Evolutionary conservation across 2,113 vertebrate species (phyloP).

Genomic region (Coptodon rendalli): DNA sequence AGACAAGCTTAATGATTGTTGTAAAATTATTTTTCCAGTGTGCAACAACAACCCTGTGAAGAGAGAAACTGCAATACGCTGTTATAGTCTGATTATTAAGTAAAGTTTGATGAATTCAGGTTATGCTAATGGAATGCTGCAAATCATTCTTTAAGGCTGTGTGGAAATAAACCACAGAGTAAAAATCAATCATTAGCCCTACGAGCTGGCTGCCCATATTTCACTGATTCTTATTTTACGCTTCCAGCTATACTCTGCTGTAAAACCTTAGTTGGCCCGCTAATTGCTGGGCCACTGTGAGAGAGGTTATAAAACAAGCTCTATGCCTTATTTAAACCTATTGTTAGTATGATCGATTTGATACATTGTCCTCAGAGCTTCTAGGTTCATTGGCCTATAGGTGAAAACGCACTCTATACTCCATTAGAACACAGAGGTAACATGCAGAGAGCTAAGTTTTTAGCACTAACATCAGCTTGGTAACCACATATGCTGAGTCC

Average conservation of each 20-base stretch:
- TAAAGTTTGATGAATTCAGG: neutral
- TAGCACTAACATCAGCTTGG: neutral
- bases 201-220: neutral
- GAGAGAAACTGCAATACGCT: neutral
- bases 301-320: neutral
- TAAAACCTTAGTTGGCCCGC: neutral
- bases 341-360: neutral
- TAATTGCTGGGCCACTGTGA: neutral
- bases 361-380: neutral
- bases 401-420: neutral
- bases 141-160: neutral
- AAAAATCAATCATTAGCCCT: neutral
- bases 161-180: neutral
- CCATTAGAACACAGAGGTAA: neutral
- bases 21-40: neutral
- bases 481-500: neutral
- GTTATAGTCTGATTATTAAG: neutral
- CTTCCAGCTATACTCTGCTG: neutral
- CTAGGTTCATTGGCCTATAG: neutral
- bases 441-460: neutral
- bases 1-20: neutral
- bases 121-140: neutral
- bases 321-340: neutral
- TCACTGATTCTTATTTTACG: neutral
- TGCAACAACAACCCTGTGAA: neutral